Evolutionary conservation across 1,140 invertebrate species (phyloP), one percentile per base, ranked within the genome.

Genomic region (Ruditapes philippinarum): DNA sequence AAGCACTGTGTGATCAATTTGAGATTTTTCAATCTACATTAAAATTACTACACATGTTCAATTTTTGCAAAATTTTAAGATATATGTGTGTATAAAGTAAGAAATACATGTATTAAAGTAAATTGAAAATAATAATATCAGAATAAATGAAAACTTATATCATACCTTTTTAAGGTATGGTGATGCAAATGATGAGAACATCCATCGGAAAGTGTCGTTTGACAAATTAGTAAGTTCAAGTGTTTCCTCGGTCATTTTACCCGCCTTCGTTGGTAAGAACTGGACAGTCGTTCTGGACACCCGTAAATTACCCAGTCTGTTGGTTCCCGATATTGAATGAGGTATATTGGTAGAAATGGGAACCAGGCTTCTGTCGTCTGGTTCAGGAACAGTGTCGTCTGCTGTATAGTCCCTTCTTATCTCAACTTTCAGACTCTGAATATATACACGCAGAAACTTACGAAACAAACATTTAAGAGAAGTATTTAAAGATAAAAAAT

Each of bases 161-260:
- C 74, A 25, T 79, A 88, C 85, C 85, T 80, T 78, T 54, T 31
- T 82, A 11, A 82, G 36, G 36, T 89, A 89, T 11, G 87, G 87
- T 19, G 87, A 45, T 5, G 87, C 87, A 89, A 89, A 89, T 40
- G 87, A 89, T 0, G 87, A 82, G 79, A 89, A 82, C 28, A 70
- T 70, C 79, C 79, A 89, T 57, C 87, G 28, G 12, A 89, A 60
- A 12, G 14, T 57, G 40, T 78, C 65, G 36, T 28, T 57, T n/a
- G 79, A 31, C 5, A 76, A 38, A 65, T 89, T 89, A 5, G 62
- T 42, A n/a, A 89, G 36, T 14, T 82, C 65, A 22, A 89, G 36
- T 22, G 68, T 88, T 31, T 79, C 60, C 76, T 88, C 74, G 0
- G 57, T 51, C 17, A 36, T 33, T 65, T 88, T 88, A 22, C 85